These are phyloP conservation scores for Paratrypauchen microcephalus DNA, from an alignment of 2,797 vertebrate genomes.

Conservation along the genomic window DNA sequence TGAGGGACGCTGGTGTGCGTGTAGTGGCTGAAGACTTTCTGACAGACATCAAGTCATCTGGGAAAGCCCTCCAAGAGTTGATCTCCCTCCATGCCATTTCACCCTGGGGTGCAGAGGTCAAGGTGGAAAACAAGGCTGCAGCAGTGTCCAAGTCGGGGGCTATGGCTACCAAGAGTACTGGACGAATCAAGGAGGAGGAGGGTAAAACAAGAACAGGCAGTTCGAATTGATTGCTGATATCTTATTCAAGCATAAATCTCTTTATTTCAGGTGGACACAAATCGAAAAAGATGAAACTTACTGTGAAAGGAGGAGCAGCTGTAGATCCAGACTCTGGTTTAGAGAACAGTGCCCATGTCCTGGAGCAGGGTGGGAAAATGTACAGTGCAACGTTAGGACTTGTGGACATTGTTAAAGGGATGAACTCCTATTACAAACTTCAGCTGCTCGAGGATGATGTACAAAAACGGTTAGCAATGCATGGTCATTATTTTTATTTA, in stretches of 20 bases:
- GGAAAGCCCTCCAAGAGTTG: slow-evolving; percentile 87
- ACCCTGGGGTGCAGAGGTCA: slow-evolving; percentile 92
- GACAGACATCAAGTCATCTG: slow-evolving; percentile 81
- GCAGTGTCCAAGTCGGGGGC: slow-evolving; percentile 78
- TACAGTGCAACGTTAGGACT: slow-evolving; percentile 95
- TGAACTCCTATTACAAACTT: slow-evolving; percentile 97
- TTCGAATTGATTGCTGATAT: not conserved
- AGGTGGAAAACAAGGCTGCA: slow-evolving; percentile 75
- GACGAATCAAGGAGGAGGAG: slow-evolving; percentile 88
- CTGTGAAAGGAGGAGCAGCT: slow-evolving; percentile 96
- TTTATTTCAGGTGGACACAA: slow-evolving; percentile 83
- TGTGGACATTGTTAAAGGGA: slow-evolving; percentile 93
- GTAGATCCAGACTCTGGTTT: slow-evolving; percentile 96
- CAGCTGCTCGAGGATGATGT: slow-evolving; percentile 95
- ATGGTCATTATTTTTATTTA: not conserved
- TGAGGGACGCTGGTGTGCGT: slow-evolving; percentile 83
- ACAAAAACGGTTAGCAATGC: slow-evolving; percentile 83
- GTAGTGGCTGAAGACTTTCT: slow-evolving; percentile 92
- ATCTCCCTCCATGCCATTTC: slow-evolving; percentile 86
- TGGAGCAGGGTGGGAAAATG: slow-evolving; percentile 94
- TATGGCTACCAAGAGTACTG: slow-evolving; percentile 80
- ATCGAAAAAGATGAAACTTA: slow-evolving; percentile 96
- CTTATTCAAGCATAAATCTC: not conserved
- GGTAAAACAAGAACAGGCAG: slow-evolving; percentile 71
- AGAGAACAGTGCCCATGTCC: slow-evolving; percentile 92